Percentiles rank a stretch among this genome's conserved stretches.
phyloP scores from a whole-genome alignment of 2,113 vertebrate genomes.

The Ctenomys sociabilis region DNA sequence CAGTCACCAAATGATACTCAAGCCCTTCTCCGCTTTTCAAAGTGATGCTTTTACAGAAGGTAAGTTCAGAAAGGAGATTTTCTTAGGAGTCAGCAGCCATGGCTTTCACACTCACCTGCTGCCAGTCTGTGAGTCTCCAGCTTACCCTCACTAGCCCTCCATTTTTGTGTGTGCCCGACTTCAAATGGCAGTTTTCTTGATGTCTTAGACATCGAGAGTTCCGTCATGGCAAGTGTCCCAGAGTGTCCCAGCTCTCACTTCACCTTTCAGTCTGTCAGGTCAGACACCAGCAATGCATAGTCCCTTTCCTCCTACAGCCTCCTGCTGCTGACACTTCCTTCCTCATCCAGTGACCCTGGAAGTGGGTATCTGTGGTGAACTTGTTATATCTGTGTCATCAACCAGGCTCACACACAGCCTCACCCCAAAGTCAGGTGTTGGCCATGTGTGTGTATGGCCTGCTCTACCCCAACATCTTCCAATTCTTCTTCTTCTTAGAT shows the following conservation, averaged over 20 bases:
- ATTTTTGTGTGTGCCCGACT: background rate
- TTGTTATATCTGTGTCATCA: background rate
- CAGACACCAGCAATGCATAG: too few species aligned
- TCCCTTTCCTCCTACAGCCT: background rate
- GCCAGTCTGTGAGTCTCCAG: background rate
- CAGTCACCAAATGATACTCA: background rate
- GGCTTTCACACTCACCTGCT: rapidly evolving
- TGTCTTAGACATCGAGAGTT: background rate
- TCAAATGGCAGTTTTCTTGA: background rate
- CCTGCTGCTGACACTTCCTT: background rate
- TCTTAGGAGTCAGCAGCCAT: background rate
- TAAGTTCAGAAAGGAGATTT: background rate
- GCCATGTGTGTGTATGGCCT: background rate
- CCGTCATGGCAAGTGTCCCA: rapidly evolving
- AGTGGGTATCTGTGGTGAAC: background rate
- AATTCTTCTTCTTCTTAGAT: background rate
- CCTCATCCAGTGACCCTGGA: background rate
- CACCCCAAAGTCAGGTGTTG: background rate
- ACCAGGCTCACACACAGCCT: background rate
- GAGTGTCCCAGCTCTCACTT: rapidly evolving
- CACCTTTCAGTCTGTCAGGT: background rate
- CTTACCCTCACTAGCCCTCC: background rate
- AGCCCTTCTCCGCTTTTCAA: background rate
- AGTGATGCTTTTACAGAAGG: background rate
- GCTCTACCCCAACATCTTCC: background rate